These are phyloP conservation scores for Anguilla japonica DNA, from an alignment of 2,113 vertebrate species.

Conservation along the genomic window DNA sequence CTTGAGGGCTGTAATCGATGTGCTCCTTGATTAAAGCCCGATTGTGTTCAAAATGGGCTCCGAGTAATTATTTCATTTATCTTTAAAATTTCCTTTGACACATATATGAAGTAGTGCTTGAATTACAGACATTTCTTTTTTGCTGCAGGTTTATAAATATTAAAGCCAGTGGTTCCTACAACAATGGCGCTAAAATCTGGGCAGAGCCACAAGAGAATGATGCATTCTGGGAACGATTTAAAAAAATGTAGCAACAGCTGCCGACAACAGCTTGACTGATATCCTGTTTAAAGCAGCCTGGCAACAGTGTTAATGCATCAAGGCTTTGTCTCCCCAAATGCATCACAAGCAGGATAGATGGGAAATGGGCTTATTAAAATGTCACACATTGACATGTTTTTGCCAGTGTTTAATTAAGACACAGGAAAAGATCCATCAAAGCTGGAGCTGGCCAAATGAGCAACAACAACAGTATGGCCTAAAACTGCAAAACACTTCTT, in stretches of 20 bases:
- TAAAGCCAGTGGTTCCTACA: neutral
- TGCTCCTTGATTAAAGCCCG: constrained; percentile 16
- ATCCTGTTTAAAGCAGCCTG: constrained; percentile 25
- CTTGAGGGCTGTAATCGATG: constrained; percentile 18
- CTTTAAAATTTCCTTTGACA: neutral
- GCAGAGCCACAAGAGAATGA: neutral
- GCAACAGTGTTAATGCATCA: constrained; percentile 16
- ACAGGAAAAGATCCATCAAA: constrained; percentile 14
- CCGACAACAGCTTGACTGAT: constrained; percentile 15
- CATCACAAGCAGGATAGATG: constrained; percentile 15
- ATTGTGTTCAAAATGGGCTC: neutral
- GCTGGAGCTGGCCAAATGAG: neutral
- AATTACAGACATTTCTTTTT: neutral
- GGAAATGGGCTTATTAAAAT: constrained; percentile 39
- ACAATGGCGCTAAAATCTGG: neutral
- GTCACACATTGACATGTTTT: constrained; percentile 25
- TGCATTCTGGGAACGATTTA: neutral
- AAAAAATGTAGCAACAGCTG: constrained; percentile 17
- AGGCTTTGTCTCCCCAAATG: constrained; percentile 7
- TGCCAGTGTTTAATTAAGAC: constrained; percentile 15
- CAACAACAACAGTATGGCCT: neutral
- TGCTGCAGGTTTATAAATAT: neutral
- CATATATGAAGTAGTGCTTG: neutral
- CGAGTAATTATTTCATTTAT: neutral
- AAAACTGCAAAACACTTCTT: neutral